These are phyloP conservation scores for Falco cherrug DNA, from an alignment of 2,797 vertebrate species.

Conservation along the genomic window DNA sequence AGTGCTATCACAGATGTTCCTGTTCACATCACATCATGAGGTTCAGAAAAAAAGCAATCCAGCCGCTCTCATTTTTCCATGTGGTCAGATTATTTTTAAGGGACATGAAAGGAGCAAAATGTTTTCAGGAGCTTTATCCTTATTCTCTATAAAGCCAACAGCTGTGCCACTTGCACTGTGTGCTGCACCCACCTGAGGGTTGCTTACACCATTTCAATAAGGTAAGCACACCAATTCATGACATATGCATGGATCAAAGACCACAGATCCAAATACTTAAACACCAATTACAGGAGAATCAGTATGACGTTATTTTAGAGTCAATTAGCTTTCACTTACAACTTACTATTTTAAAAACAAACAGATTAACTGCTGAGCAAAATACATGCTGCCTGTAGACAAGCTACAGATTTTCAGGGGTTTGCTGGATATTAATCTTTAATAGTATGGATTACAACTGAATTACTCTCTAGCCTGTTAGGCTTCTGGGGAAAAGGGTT, in stretches of 20 bases:
- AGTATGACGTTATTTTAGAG: neutral
- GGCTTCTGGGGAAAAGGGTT: neutral
- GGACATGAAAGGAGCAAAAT: neutral
- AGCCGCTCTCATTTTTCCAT: neutral
- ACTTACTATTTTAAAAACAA: neutral
- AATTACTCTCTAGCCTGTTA: neutral
- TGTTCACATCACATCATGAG: fast-evolving
- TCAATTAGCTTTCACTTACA: neutral
- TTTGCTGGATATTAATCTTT: neutral
- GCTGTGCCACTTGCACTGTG: fast-evolving
- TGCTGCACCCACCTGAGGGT: neutral
- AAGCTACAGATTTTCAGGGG: neutral
- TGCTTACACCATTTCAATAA: neutral
- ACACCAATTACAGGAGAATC: neutral
- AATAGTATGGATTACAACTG: neutral
- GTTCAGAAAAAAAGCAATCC: neutral
- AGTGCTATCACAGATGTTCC: neutral
- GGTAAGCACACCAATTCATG: neutral
- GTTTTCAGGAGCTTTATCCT: neutral
- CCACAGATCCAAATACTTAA: neutral
- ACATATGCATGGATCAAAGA: neutral
- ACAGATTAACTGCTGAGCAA: neutral
- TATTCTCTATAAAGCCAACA: neutral
- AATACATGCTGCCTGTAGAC: neutral
- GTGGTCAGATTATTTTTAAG: neutral